Evolutionary conservation across 2,113 vertebrate genomes (phyloP).

Genomic region (Parus major): DNA sequence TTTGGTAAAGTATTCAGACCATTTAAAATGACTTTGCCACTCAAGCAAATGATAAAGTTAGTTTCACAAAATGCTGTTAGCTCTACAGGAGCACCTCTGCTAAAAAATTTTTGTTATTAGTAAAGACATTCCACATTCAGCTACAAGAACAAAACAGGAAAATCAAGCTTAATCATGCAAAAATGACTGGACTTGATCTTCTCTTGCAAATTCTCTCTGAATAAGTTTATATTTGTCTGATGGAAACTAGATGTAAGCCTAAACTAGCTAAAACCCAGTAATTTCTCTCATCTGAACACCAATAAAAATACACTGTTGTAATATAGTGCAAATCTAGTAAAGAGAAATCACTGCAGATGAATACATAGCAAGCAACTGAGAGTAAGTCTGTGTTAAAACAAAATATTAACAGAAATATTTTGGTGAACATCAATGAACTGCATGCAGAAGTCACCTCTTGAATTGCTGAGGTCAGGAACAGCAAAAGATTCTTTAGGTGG

Average conservation of each 20-base stretch:
- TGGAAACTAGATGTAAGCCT: not conserved
- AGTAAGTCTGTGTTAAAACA: constrained; percentile 26
- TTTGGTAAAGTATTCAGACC: not conserved
- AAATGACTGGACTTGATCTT: not conserved
- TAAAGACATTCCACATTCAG: constrained; percentile 50
- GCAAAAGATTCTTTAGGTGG: constrained; percentile 95
- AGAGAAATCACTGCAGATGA: constrained; percentile 16
- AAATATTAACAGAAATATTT: constrained; percentile 23
- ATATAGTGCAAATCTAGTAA: not conserved
- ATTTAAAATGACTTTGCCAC: not conserved
- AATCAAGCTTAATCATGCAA: constrained; percentile 57
- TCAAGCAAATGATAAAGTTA: not conserved
- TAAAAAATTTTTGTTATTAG: constrained; percentile 14
- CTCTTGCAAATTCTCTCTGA: not conserved
- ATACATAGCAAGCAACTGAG: constrained; percentile 21
- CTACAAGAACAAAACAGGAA: not conserved
- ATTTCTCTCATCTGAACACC: not conserved
- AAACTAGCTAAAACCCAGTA: not conserved
- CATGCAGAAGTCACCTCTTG: constrained; percentile 96
- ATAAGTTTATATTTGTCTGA: not conserved
- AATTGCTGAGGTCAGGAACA: constrained; percentile 98
- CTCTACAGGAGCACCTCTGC: not conserved
- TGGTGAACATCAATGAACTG: constrained; percentile 70
- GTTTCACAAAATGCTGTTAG: not conserved
- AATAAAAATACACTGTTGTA: not conserved